Evolutionary conservation across 2,797 vertebrate species (phyloP).

Genomic region (Sebastes itinus): DNA sequence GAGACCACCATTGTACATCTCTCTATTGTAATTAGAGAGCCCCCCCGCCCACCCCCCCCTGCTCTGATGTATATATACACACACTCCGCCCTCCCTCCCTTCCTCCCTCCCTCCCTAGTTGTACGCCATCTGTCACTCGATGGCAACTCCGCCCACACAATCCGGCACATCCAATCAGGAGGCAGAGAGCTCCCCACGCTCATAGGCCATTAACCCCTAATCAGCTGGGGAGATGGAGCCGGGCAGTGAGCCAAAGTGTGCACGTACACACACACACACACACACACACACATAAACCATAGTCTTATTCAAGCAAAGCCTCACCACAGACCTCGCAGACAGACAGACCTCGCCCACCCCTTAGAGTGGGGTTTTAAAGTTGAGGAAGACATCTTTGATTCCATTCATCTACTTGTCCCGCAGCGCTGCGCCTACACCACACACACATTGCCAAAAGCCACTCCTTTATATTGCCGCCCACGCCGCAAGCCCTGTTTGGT

Average conservation of each 20-base stretch:
- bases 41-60: not conserved
- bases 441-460: slow-evolving; percentile 25
- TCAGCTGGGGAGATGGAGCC: slow-evolving; percentile 84
- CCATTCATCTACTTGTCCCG: slow-evolving; percentile 40
- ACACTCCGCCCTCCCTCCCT: not conserved
- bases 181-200: slow-evolving; percentile 64
- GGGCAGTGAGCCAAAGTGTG: slow-evolving; percentile 78
- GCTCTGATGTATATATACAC: slow-evolving; percentile 19
- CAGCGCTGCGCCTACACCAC: slow-evolving; percentile 8
- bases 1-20: slow-evolving; percentile 48
- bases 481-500: not conserved
- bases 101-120: slow-evolving; percentile 34
- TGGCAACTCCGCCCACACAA: slow-evolving; percentile 82
- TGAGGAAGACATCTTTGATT: slow-evolving; percentile 38
- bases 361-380: slow-evolving; percentile 42
- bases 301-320: slow-evolving; percentile 39
- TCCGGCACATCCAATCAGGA: slow-evolving; percentile 80
- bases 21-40: slow-evolving; percentile 43
- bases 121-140: slow-evolving; percentile 92
- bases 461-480: slow-evolving; percentile 20
- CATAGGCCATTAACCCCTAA: slow-evolving; percentile 91
- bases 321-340: slow-evolving; percentile 24
- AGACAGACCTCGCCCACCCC: slow-evolving; percentile 7
- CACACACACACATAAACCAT: slow-evolving; percentile 24
- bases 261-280: slow-evolving; percentile 13